Base-by-base conservation (phyloP, 1,140 invertebrate genomes). In the Zophobas atratus region DNA sequence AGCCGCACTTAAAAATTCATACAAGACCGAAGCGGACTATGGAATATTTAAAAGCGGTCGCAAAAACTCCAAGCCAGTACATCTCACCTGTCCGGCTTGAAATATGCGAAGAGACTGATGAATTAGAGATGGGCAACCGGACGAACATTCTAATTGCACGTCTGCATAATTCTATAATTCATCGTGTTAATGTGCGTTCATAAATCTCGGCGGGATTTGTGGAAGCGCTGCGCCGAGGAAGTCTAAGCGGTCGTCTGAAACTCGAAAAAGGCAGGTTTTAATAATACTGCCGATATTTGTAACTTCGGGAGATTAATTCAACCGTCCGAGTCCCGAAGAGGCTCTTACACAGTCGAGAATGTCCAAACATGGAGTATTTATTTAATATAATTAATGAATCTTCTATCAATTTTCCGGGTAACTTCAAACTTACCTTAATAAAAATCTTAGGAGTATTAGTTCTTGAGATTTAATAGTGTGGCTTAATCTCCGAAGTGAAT, bases 41-140 rank as follows among this genome's bases (percentile, higher is more conserved):
- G 49, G 55, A 73, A 73, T 56, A 73, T 73, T 73, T 73, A 73
- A 55, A 43, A 39, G 48, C 48, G 49, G 49, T 34, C 51, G 48
- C 51, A 73, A 57, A 57, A 67, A 67, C 60, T 67, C 60, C 20
- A n/a, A 41, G 60, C 60, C 43, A 43, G 60, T 43, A 67, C n/a
- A 67, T 57, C 38, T 51, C 71, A 57, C 53, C 56, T 48, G 53
- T 55, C 73, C 73, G 41, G 56, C 53, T 75, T 56, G 56, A 75
- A 75, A 60, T 75, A 60, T 57, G 32, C 73, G 53, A 60, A 60
- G 56, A 57, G 73, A 48, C 43, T 57, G 41, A 75, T 75, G 73
- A 75, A 75, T 75, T 75, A 75, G 73, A 43, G 20, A 75, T 75
- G 73, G 73, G 38, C 53, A 43, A 75, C 73, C 73, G 73, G 73